A percentile compares a stretch with the other conserved stretches of the same genome.
Conservation (phyloP, 2,113 vertebrate genomes). For the Pteropus alecto region DNA sequence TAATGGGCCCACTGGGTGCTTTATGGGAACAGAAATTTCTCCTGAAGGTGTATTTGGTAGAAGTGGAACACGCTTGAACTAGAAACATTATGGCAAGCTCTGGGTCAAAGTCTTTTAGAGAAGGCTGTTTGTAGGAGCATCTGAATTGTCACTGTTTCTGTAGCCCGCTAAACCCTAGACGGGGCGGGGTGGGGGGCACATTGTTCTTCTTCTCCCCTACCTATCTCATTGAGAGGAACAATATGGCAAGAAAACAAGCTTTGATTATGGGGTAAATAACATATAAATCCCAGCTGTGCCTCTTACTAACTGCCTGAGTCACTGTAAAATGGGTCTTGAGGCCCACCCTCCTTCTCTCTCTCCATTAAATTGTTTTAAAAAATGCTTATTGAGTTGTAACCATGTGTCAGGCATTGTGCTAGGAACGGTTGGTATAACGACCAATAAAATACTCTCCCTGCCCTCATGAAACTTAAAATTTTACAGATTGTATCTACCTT, state of each 20-base stretch:
- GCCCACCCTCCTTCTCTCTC: background rate
- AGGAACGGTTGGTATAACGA: background rate
- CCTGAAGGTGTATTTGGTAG: background rate
- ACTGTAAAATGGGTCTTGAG: background rate
- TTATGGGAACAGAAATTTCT: slow-evolving; percentile 6
- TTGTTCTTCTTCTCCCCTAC: background rate
- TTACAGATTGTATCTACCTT: background rate
- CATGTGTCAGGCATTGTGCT: background rate
- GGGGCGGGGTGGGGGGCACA: background rate
- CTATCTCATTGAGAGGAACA: background rate
- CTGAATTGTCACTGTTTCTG: background rate
- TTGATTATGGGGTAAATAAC: background rate
- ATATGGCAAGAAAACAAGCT: background rate
- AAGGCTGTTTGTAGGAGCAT: background rate
- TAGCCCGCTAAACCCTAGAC: background rate
- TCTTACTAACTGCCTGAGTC: background rate
- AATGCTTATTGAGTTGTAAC: background rate
- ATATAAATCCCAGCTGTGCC: background rate
- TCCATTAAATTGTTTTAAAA: background rate
- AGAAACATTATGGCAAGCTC: background rate
- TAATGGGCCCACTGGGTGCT: background rate
- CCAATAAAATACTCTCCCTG: background rate
- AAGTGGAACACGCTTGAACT: background rate
- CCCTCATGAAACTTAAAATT: background rate
- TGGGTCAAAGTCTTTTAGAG: background rate